phyloP scores from a whole-genome alignment of 2,797 vertebrate species.

The Nannoperca australis region DNA sequence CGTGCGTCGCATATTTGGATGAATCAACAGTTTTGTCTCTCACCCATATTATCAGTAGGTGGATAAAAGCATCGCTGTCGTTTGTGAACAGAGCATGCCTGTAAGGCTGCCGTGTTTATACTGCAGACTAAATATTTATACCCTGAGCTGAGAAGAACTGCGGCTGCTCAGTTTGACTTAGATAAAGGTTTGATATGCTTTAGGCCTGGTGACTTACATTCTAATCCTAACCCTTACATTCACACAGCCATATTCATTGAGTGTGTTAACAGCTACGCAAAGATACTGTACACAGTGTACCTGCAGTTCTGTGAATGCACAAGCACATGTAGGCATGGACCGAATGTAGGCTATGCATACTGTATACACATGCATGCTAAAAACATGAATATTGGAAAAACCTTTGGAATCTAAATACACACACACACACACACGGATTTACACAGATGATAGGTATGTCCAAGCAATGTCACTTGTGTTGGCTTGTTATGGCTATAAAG shows the following conservation, averaged over 20 bases:
- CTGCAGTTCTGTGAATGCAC: not conserved
- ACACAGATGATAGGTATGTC: constrained; percentile 24
- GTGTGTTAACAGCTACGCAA: constrained; percentile 53
- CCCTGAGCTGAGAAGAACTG: constrained; percentile 50
- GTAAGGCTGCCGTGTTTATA: constrained; percentile 70
- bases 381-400: constrained; percentile 21
- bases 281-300: constrained; percentile 16
- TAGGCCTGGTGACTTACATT: constrained; percentile 44
- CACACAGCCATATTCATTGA: constrained; percentile 18
- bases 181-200: constrained; percentile 59
- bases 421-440: constrained; percentile 18
- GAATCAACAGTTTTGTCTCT: constrained; percentile 33
- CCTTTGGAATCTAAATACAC: constrained; percentile 26
- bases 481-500: constrained; percentile 10
- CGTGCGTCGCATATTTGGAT: not conserved
- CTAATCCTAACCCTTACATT: not conserved
- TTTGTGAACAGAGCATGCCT: constrained; percentile 54
- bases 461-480: constrained; percentile 37
- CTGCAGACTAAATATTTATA: constrained; percentile 78
- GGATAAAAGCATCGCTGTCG: constrained; percentile 45
- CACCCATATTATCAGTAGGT: constrained; percentile 36
- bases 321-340: too few relatives aligned
- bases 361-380: not conserved
- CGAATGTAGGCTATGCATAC: too few relatives aligned
- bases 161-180: constrained; percentile 48